phyloP scores from a whole-genome alignment of 1,140 invertebrate species.

The Colletes gigas region DNA sequence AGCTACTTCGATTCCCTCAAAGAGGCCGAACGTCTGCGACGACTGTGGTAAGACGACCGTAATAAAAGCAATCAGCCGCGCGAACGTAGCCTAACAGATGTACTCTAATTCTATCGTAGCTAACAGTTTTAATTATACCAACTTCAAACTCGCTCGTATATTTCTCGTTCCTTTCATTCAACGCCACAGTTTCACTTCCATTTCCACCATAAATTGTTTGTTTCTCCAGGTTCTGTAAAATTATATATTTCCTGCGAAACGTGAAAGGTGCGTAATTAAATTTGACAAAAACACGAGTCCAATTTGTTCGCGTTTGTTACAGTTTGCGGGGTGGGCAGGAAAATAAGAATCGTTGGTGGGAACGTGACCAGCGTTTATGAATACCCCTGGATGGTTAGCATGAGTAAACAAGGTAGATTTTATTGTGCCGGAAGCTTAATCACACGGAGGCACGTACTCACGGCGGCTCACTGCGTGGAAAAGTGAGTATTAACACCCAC shows the following conservation, averaged over 20 bases:
- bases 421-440: slow-evolving; percentile 89
- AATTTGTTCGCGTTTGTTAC: slow-evolving; percentile 22
- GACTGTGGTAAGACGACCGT: slow-evolving; percentile 72
- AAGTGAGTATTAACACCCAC: slow-evolving; percentile 74
- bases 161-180: background rate
- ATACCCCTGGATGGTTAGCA: slow-evolving; percentile 88
- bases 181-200: background rate
- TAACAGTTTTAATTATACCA: too few species aligned
- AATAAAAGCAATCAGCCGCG: slow-evolving; percentile 2
- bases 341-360: slow-evolving; percentile 88
- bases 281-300: background rate
- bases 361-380: slow-evolving; percentile 85
- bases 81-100: background rate
- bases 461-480: slow-evolving; percentile 84
- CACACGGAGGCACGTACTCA: slow-evolving; percentile 82
- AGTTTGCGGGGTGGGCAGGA: slow-evolving; percentile 87
- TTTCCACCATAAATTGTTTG: background rate
- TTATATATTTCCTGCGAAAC: background rate
- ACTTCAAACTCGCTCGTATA: too few species aligned
- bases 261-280: background rate
- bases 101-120: too few species aligned
- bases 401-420: slow-evolving; percentile 86
- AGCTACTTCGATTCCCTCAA: slow-evolving; percentile 47
- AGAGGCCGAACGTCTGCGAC: slow-evolving; percentile 70
- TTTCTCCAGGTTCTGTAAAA: background rate